phyloP scores from a whole-genome alignment of 2,113 vertebrate genomes.

The Toxotes chatareus region DNA sequence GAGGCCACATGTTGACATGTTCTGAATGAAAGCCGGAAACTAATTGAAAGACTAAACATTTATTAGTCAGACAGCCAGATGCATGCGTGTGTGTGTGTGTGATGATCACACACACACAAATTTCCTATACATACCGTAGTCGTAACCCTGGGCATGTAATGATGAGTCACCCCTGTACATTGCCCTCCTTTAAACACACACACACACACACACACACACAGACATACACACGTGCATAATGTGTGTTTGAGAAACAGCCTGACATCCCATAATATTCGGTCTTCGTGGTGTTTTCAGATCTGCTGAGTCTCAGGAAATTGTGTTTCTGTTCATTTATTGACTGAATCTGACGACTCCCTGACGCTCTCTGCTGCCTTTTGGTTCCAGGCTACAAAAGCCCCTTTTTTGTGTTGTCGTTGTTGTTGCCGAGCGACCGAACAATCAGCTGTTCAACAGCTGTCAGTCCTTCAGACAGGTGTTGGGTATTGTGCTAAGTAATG shows the following conservation, averaged over 20 bases:
- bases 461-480: background rate
- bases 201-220: no score
- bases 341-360: background rate
- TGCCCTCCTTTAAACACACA: background rate
- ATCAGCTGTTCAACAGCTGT: conserved; percentile 17
- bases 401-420: background rate
- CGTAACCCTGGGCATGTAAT: background rate
- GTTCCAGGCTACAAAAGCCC: background rate
- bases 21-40: conserved; percentile 47
- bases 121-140: background rate
- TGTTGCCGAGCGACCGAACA: conserved; percentile 5
- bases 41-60: conserved; percentile 14
- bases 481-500: background rate
- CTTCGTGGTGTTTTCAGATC: background rate
- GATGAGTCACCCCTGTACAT: conserved; percentile 1
- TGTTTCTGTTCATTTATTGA: conserved; percentile 8
- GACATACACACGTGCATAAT: background rate
- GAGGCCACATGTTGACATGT: conserved; percentile 10
- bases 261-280: conserved; percentile 3
- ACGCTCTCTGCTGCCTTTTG: background rate
- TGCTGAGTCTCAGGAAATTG: conserved; percentile 25
- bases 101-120: conserved; percentile 1
- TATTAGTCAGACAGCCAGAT: background rate
- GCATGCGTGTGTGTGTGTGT: background rate
- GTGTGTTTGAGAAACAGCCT: background rate